Conservation (phyloP, 2,888 invertebrate species). For the Tipula unca region DNA sequence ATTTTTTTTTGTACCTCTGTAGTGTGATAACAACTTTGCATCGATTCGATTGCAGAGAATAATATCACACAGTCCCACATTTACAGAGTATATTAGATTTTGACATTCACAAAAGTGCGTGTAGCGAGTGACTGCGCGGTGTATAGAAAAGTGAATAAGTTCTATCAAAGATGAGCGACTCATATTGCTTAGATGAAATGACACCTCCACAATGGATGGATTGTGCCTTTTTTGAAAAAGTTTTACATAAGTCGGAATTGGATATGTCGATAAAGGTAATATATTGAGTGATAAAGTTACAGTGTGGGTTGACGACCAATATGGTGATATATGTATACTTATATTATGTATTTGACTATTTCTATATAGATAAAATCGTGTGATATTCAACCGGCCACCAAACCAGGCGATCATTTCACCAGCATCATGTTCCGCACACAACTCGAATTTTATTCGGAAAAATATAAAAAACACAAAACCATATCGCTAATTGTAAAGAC, state of each 20-base stretch:
- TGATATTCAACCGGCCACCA: conserved; percentile 3
- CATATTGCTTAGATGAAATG: neutral
- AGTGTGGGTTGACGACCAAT: neutral
- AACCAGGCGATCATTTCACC: conserved; percentile 21
- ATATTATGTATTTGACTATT: neutral
- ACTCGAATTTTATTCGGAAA: conserved; percentile 20
- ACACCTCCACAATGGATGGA: conserved; percentile 29
- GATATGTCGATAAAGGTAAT: conserved; percentile 22
- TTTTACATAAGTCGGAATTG: conserved; percentile 23
- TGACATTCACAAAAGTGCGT: neutral
- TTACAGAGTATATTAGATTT: neutral
- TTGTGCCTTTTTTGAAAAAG: conserved; percentile 26
- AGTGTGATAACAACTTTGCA: neutral
- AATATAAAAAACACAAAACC: neutral
- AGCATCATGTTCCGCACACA: conserved; percentile 23
- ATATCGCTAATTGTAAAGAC: conserved; percentile 15
- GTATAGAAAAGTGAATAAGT: neutral
- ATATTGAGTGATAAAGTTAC: neutral
- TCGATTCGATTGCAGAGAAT: neutral
- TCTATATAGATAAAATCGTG: neutral
- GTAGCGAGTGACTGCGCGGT: neutral
- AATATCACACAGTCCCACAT: neutral
- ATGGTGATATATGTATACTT: neutral
- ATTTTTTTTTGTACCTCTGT: neutral
- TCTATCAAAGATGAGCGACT: neutral